Evolutionary conservation across 1,140 invertebrate genomes (phyloP).

Genomic region (Neoseiulus cucumeris): DNA sequence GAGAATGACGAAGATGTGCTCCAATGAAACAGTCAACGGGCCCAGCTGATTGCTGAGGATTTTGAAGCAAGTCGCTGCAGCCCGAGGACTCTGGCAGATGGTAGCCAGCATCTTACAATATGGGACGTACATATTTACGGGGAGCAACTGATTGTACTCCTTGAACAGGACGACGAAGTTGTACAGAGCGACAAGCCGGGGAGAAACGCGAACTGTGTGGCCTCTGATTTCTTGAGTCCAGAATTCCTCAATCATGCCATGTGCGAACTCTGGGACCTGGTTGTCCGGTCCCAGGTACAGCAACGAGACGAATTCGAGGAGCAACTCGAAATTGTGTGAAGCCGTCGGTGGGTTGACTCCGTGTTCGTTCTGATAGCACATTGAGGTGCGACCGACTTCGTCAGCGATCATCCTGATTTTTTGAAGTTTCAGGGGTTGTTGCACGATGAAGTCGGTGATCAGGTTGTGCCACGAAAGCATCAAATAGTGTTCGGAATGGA

Average conservation of each 20-base stretch:
- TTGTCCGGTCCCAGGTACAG: not conserved
- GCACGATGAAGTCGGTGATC: not conserved
- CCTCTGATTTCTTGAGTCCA: not conserved
- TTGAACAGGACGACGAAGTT: not conserved
- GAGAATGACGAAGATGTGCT: conserved; percentile 5
- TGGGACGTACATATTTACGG: not conserved
- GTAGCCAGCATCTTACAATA: conserved; percentile 1
- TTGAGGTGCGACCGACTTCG: not conserved
- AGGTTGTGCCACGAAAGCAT: not conserved
- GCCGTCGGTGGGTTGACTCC: not conserved
- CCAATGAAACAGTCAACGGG: not conserved
- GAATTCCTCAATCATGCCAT: not conserved
- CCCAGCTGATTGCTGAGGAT: not conserved
- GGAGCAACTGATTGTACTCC: not conserved
- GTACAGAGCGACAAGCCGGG: not conserved
- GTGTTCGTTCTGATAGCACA: not conserved
- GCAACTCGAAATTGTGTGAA: not conserved
- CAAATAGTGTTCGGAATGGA: not conserved
- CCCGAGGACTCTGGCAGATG: not conserved
- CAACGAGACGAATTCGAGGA: not conserved
- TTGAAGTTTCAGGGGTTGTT: not conserved
- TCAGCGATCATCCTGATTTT: not conserved
- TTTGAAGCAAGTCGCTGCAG: not conserved
- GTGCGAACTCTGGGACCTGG: not conserved
- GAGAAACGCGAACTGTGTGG: not conserved